Evolutionary conservation across 2,888 invertebrate species (phyloP), one percentile per base, ranked within the genome.

Genomic region (Dyspetes luteomarginatus): DNA sequence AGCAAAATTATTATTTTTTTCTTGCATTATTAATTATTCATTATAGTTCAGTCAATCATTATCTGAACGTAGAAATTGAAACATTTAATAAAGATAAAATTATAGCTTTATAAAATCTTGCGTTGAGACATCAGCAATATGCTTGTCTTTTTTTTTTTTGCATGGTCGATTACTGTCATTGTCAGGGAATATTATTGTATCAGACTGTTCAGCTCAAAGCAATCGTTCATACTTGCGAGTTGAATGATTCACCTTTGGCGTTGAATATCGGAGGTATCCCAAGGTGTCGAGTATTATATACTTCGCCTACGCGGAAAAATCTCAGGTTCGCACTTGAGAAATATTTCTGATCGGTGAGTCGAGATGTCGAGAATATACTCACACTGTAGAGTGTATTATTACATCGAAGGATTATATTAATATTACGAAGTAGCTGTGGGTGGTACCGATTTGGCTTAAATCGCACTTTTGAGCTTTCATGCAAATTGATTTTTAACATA

Each of bases 401-500:
- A 17, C n/a, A 4, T 55, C 2, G 67, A 36, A 67, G n/a, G 24
- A 65, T 74, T 7, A 22, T 17, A 65, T 36, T n/a, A 22, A 55
- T 43, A 52, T 22, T 48, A 22, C 48, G 12, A 17, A 48, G 24
- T 58, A 22, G 36, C 36, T 65, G 30, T 56, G n/a, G n/a, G 17
- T 64, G 12, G 65, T 58, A 65, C 55, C 36, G 5, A 5, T 17
- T 67, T 41, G 24, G 50, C 58, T 28, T 17, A 15, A 48, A 3
- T 19, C 7, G 41, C 55, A 9, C 7, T 65, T 48, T 36, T 30
- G 52, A 28, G 24, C 3, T n/a, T 12, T 43, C 26, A 0, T 2
- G 48, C 48, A 17, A 15, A 58, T 69, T 26, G 58, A 79, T 72
- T 67, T 43, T 65, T 52, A 64, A 64, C 67, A 58, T 74, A 56